phyloP scores from a whole-genome alignment of 2,113 vertebrate genomes.

The Cheilinus undulatus region DNA sequence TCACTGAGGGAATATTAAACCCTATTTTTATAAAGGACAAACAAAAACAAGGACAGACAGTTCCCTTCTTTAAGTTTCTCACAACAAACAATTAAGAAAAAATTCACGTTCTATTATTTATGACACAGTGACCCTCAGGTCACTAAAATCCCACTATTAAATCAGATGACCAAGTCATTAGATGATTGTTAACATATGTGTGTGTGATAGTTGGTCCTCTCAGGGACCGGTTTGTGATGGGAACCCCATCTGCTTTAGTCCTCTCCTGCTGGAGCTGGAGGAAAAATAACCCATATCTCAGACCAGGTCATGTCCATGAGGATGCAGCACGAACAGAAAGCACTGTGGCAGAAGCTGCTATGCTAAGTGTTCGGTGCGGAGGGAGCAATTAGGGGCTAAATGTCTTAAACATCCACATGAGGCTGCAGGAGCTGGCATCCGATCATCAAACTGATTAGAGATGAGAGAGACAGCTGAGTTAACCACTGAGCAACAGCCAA shows the following conservation, averaged over 20 bases:
- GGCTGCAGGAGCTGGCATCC: too few species aligned
- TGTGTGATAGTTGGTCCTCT: slow-evolving; percentile 25
- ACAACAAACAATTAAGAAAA: slow-evolving; percentile 1
- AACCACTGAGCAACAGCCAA: too few species aligned
- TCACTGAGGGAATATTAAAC: slow-evolving; percentile 24
- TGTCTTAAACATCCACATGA: too few species aligned
- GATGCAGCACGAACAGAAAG: not conserved
- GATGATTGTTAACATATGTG: slow-evolving; percentile 8
- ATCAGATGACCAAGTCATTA: slow-evolving; percentile 8
- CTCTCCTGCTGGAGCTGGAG: too few species aligned
- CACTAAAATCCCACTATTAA: slow-evolving; percentile 18
- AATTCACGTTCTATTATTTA: slow-evolving; percentile 17
- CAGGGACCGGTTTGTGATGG: slow-evolving; percentile 34
- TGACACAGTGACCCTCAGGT: slow-evolving; percentile 10
- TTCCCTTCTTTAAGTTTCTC: slow-evolving; percentile 24
- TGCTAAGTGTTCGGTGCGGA: too few species aligned
- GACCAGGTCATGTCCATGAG: not conserved
- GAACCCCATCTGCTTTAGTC: slow-evolving; percentile 48
- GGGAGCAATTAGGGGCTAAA: too few species aligned
- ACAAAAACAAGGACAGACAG: not conserved
- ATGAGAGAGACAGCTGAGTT: too few species aligned
- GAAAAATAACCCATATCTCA: slow-evolving; percentile 31
- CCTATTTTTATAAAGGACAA: slow-evolving; percentile 30
- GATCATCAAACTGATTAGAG: too few species aligned
- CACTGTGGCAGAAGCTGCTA: too few species aligned